A percentile compares a stretch with the other conserved stretches of the same genome.
Evolutionary conservation across 2,888 invertebrate species (phyloP).

Genomic region (Acanthococcus lagerstroemiae): DNA sequence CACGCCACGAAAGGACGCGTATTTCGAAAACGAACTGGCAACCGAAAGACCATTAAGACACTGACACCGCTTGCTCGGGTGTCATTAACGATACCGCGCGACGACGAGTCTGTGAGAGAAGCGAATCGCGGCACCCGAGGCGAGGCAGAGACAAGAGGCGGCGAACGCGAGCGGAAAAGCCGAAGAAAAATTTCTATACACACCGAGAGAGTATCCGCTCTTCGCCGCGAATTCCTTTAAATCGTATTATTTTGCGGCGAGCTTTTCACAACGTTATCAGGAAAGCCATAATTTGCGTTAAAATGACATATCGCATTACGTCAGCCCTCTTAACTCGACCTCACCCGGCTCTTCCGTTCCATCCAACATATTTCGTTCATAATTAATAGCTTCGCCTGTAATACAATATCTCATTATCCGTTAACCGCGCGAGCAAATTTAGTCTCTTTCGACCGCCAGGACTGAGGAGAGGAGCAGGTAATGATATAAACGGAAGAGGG

Average conservation of each 20-base stretch:
- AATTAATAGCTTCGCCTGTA: slow-evolving; percentile 17
- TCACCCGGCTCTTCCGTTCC: background rate
- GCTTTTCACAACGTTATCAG: slow-evolving; percentile 16
- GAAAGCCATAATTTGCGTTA: slow-evolving; percentile 21
- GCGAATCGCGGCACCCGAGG: too few relatives aligned
- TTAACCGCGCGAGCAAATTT: too few relatives aligned
- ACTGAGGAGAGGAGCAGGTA: too few relatives aligned
- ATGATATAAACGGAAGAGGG: too few relatives aligned
- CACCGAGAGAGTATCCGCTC: background rate
- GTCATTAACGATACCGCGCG: too few relatives aligned
- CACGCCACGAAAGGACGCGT: too few relatives aligned
- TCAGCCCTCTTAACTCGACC: slow-evolving; percentile 11
- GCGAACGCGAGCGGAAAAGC: background rate
- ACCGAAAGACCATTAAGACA: too few relatives aligned
- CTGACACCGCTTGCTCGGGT: too few relatives aligned
- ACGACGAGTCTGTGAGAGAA: too few relatives aligned
- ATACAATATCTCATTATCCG: slow-evolving; percentile 24
- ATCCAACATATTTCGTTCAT: slow-evolving; percentile 8
- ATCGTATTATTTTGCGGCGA: slow-evolving; percentile 13
- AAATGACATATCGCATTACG: slow-evolving; percentile 26
- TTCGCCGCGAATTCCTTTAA: slow-evolving; percentile 4
- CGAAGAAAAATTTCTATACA: background rate
- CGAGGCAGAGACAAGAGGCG: background rate
- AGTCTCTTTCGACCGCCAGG: too few relatives aligned
- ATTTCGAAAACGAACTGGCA: too few relatives aligned